Conservation (phyloP, 2,797 vertebrate species). For the Halcyon leucocephala region DNA sequence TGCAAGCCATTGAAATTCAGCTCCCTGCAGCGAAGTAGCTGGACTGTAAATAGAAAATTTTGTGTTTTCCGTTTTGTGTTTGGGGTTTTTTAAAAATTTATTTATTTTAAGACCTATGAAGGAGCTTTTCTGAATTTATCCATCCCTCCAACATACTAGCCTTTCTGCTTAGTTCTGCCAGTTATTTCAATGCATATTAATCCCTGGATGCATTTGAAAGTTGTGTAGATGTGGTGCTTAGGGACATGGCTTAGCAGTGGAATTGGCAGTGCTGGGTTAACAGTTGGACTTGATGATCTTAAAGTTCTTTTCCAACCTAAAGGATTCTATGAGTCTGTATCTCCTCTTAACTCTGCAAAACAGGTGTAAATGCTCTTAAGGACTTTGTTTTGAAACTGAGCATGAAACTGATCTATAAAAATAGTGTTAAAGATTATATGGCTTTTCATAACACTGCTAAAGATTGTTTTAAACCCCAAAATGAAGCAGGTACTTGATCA, state of each 20-base stretch:
- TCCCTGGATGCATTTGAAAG: too few relatives aligned
- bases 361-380: background rate
- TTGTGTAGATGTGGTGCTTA: too few relatives aligned
- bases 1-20: background rate
- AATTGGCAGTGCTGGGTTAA: too few relatives aligned
- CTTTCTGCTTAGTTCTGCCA: background rate
- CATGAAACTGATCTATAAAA: background rate
- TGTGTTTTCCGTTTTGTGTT: background rate
- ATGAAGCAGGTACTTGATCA: background rate
- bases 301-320: too few relatives aligned
- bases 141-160: background rate
- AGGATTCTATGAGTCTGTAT: background rate
- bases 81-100: background rate
- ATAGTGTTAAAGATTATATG: rapidly evolving
- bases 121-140: background rate
- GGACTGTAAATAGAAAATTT: background rate
- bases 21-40: background rate
- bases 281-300: too few relatives aligned
- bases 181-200: background rate
- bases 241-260: too few relatives aligned
- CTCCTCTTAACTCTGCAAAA: background rate
- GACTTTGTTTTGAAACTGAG: background rate
- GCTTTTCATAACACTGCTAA: background rate
- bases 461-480: background rate
- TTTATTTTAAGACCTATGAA: background rate